phyloP scores from a whole-genome alignment of 2,888 invertebrate genomes.

The Rhaphigaster nebulosa region DNA sequence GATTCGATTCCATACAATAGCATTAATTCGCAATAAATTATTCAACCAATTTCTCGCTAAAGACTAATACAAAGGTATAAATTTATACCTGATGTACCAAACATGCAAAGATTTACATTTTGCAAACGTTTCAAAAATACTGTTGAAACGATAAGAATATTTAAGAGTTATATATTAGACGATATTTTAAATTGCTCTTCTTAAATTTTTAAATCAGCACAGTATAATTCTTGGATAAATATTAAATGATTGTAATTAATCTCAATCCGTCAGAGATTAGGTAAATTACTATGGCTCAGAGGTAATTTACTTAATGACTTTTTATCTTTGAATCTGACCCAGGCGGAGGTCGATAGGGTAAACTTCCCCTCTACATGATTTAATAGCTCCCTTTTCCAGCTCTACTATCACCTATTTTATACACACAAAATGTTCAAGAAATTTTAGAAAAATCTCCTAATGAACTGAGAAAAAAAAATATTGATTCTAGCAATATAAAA shows the following conservation, averaged over 20 bases:
- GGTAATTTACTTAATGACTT: background rate
- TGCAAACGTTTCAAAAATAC: no score
- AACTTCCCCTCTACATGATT: background rate
- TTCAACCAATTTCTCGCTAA: no score
- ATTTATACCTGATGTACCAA: no score
- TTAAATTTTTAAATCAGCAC: background rate
- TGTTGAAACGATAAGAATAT: no score
- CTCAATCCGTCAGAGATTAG: background rate
- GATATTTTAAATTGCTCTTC: background rate
- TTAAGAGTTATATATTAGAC: background rate
- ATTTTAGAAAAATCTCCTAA: no score
- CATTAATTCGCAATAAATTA: no score
- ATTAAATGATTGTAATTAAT: background rate
- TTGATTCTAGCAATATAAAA: no score
- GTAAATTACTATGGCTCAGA: background rate
- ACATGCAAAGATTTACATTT: no score
- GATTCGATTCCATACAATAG: no score
- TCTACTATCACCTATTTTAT: background rate
- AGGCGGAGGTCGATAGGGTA: background rate
- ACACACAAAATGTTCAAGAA: background rate
- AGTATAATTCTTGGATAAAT: background rate
- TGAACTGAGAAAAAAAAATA: background rate
- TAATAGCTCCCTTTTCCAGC: background rate
- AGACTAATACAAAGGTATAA: no score
- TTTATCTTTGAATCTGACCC: constrained; percentile 14